Evolutionary conservation across 2,113 vertebrate genomes (phyloP), one percentile per base, ranked within the genome.

Genomic region (Pontoporia blainvillei): DNA sequence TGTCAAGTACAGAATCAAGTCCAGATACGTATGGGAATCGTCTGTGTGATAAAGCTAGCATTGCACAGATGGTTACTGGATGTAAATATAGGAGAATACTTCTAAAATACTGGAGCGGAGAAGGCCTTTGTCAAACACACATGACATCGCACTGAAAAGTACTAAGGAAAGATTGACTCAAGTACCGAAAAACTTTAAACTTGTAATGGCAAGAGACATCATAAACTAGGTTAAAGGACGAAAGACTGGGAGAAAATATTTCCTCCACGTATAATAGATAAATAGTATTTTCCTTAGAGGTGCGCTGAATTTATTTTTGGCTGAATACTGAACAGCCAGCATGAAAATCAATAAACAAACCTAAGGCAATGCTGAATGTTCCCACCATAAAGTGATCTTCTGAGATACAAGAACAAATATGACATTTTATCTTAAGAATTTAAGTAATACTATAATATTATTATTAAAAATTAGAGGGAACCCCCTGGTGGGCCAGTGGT

Each of bases 301-400:
- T 34, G 4, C 39, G 36, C 41, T 20, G 69, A 39, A n/a, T 83
- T 83, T 61, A 86, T 79, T 83, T 83, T 52, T 86, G 79, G n/a
- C 67, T 83, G 66, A 86, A 90, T 61, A 64, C 78, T 75, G 59
- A 91, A 31, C 5, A 82, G 73, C 54, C 25, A 46, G 29, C 39
- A 14, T 59, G 52, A 83, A 73, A 69, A 76, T 59, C 92, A 91
- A 0, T 44, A 20, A 85, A 36, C 23, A 93, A 93, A 59, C 90
- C 86, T 46, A 15, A 71, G 90, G 83, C 78, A 78, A 85, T 75
- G 34, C 36, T 93, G 75, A 95, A 81, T 85, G n/a, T 94, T 88
- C 62, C 69, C 41, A 44, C 64, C 27, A 17, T 49, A 61, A 94
- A 94, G n/a, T 61, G 71, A 94, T 62, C 41, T 93, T 85, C 86